Evolutionary conservation across 2,888 invertebrate genomes (phyloP).

Genomic region (Cephus nigrinus): DNA sequence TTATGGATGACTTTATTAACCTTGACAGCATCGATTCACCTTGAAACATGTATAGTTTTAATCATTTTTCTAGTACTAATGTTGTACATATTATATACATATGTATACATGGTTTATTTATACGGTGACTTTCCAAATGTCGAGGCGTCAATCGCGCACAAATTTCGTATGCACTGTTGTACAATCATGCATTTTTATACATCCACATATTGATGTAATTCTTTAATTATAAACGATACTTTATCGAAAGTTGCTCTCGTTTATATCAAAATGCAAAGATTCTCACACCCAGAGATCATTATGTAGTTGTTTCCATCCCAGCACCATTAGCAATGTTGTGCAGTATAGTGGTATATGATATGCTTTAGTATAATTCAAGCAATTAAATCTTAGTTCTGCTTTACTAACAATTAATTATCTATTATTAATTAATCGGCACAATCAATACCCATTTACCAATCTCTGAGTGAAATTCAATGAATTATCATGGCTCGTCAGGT

Average conservation of each 20-base stretch:
- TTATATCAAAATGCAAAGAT: background rate
- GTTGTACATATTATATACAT: background rate
- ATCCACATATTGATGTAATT: background rate
- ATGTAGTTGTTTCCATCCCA: background rate
- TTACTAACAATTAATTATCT: background rate
- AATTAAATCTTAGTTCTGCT: background rate
- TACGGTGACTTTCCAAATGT: background rate
- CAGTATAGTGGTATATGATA: background rate
- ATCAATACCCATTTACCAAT: background rate
- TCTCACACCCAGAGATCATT: background rate
- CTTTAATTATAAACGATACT: background rate
- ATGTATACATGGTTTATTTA: background rate
- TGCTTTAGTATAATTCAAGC: background rate
- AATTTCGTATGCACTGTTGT: background rate
- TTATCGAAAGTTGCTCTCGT: background rate
- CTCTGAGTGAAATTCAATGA: background rate
- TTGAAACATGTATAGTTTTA: background rate
- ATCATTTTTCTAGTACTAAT: background rate
- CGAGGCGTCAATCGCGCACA: background rate
- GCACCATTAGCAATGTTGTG: background rate
- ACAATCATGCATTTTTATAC: background rate
- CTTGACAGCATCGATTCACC: background rate
- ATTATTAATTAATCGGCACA: background rate
- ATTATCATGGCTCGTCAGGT: background rate
- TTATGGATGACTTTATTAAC: background rate